Evolutionary conservation across 1,140 invertebrate genomes (phyloP), one percentile per base, ranked within the genome.

Genomic region (Sitobion miscanthi): DNA sequence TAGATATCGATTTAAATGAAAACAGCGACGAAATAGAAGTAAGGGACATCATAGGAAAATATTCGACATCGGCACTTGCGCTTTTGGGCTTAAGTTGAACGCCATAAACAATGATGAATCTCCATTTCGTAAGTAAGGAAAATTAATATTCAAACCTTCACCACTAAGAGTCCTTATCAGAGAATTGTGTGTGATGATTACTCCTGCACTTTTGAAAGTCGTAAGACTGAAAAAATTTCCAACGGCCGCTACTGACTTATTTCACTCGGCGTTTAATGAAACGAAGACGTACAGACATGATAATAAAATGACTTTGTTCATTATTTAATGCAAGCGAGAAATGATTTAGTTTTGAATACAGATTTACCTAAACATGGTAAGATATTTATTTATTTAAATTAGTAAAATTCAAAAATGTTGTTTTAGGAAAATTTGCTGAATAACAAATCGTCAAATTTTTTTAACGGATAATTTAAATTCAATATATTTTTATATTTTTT

Each of bases 281-380:
- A 90, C 89, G 23, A 45, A 69, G n/a, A 1, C 23, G 0, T 69
- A 69, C 30, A 62, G 89, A 42, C 35, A 45, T 14, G 47, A 54
- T 1, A 42, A 90, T 35, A 90, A 90, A 17, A 69, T 30, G 54
- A 90, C 45, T 45, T 69, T 0, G 89, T 90, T 35, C 38, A 90
- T 21, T 38, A 5, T 86, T 86, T 86, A 45, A 14, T 86, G 42
- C 42, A 45, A 45, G 83, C 83, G 7, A 86, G 83, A 86, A 62
- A 69, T 45, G 89, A 90, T 57, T 90, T 90, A 42, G 89, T 90
- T 17, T 38, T 90, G 23, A 90, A 86, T 47, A 30, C 9, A 30
- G 14, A 45, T 86, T 86, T 86, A 30, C 38, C 83, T 4, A 8
- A 45, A 86, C 9, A 45, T 11, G 83, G 83, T 86, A 17, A 47